Percentiles rank a stretch among this genome's conserved stretches.
phyloP scores from a whole-genome alignment of 2,888 invertebrate species.

The Adineta ricciae region DNA sequence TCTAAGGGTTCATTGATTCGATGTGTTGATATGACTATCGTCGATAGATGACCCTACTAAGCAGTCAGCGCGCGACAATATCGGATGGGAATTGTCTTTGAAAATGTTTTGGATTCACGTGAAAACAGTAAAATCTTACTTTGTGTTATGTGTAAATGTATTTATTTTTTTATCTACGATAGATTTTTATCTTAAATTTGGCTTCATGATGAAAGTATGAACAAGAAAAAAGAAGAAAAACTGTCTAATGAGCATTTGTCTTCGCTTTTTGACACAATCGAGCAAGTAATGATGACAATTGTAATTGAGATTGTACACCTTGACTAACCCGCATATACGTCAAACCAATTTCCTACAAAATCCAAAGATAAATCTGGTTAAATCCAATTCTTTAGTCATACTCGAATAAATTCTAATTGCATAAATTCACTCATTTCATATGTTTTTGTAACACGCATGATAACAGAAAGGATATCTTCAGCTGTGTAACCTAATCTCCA shows the following conservation, averaged over 20 bases:
- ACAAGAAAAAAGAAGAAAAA: background rate
- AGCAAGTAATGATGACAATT: conserved; percentile 78
- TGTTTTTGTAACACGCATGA: conserved; percentile 65
- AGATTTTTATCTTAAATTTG: background rate
- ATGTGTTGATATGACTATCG: no score
- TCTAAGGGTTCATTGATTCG: no score
- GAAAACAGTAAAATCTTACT: no score
- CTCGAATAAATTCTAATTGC: conserved; percentile 72
- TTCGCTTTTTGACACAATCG: conserved; percentile 58
- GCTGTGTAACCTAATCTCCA: conserved; percentile 88
- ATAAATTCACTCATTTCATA: conserved; percentile 62
- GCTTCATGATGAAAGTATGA: background rate
- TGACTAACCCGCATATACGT: conserved; percentile 81
- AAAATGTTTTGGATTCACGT: no score
- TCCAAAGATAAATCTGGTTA: background rate
- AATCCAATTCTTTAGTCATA: no score
- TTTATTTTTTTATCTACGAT: no score
- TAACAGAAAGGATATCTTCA: conserved; percentile 87
- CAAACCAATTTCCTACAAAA: conserved; percentile 68
- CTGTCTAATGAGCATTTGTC: background rate
- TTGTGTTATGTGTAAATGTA: no score
- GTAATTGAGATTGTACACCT: conserved; percentile 73
- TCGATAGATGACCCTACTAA: no score
- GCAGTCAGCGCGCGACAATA: no score
- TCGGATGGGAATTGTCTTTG: no score